phyloP scores from a whole-genome alignment of 1,140 invertebrate genomes.

The Camponotus pennsylvanicus region DNA sequence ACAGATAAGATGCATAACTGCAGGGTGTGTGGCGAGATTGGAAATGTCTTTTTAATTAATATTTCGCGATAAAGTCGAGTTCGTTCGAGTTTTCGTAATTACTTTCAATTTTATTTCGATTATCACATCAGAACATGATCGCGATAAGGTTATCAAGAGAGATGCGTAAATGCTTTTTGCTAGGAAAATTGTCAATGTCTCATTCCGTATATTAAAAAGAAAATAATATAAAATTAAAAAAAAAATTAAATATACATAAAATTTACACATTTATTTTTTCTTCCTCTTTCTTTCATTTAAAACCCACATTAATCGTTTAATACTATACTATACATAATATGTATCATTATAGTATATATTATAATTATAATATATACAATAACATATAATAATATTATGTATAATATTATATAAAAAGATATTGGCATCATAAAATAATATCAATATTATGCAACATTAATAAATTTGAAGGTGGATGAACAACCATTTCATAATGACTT shows the following conservation, averaged over 20 bases:
- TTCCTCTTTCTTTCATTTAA: background rate
- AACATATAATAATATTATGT: background rate
- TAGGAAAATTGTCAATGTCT: background rate
- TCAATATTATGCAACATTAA: background rate
- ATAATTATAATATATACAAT: no score
- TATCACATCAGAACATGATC: conserved; percentile 42
- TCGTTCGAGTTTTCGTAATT: conserved; percentile 18
- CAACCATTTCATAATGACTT: background rate
- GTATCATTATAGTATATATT: no score
- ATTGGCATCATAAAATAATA: background rate
- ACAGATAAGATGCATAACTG: conserved; percentile 42
- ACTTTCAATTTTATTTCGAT: background rate
- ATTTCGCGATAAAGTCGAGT: background rate
- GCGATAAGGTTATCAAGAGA: conserved; percentile 6
- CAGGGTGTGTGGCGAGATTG: conserved; percentile 49
- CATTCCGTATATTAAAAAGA: background rate
- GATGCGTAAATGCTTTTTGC: background rate
- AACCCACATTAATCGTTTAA: background rate
- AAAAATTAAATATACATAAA: no score
- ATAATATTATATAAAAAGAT: conserved; percentile 9
- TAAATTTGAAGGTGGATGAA: background rate
- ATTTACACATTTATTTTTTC: no score
- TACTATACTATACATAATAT: no score
- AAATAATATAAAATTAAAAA: background rate
- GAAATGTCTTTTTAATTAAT: conserved; percentile 14